Base-by-base conservation (phyloP, 2,113 vertebrate species). In the Poicephalus meyeri region DNA sequence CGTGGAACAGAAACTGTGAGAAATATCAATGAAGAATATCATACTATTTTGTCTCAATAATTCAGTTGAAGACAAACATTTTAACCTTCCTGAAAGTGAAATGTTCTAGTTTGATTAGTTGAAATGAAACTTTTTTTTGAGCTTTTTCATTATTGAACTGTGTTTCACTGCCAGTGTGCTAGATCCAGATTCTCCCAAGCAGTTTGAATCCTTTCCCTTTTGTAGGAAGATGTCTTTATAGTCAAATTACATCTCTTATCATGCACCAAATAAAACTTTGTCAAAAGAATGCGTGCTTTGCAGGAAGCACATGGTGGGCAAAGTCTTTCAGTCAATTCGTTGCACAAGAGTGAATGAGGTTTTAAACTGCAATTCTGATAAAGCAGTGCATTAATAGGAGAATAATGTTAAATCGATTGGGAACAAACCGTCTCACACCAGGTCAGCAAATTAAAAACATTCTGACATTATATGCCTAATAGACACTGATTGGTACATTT, bases 361-460 rank as follows among this genome's bases (percentile, higher is more conserved):
- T 46, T 50, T 21, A 29, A 82, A 42, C 37, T 26, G 14, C 42
- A 81, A 11, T 10, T 89, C 84, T 56, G 24, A 33, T 6, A 28
- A 55, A 66, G 6, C n/a, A 18, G 4, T 26, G 31, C 23, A 44
- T 20, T 49, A 5, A 9, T 1, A 39, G 52, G 44, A 28, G 28
- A 55, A 15, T 11, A 7, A 16, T 4, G 0, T 7, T 26, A 17
- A 68, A 23, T 5, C 2, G 8, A 5, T 14, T 37, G 42, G 61
- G 72, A 49, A 53, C 6, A 0, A 55, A 56, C 17, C 13, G 19
- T 3, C 10, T 85, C 33, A 6, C 33, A 13, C 2, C 14, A 39
- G 10, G 33, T 39, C 20, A 46, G 28, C 3, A 7, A 72, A 72
- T 24, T 1, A 31, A 41, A 61, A 88, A 17, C 13, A 9, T 79